Percentiles rank a stretch among this genome's conserved stretches.
Conservation (phyloP, 1,140 invertebrate genomes). For the Scaptodrosophila lebanonensis region DNA sequence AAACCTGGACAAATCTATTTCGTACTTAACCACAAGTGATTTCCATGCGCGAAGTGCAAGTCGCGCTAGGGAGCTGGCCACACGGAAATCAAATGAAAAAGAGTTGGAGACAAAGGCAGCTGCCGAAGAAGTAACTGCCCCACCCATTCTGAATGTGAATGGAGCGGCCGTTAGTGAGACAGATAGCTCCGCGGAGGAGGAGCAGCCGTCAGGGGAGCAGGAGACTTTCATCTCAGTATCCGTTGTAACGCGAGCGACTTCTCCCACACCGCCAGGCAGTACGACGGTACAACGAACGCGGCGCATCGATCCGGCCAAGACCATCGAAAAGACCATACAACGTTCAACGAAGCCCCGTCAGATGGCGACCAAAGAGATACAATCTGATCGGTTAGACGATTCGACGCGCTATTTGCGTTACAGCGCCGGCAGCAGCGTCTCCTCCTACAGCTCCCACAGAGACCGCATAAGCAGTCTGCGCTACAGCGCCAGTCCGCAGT, state of each 20-base stretch:
- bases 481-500: conserved; percentile 55
- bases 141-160: neutral
- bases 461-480: conserved; percentile 78
- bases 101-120: conserved; percentile 33
- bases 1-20: conserved; percentile 49
- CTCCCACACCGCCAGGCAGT: conserved; percentile 84
- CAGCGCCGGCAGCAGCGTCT: conserved; percentile 78
- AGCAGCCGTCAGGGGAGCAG: conserved; percentile 8
- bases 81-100: conserved; percentile 47
- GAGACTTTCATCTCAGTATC: conserved; percentile 79
- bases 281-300: conserved; percentile 80
- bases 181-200: neutral
- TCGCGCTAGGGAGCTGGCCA: conserved; percentile 49
- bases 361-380: conserved; percentile 82
- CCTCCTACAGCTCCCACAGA: conserved; percentile 83
- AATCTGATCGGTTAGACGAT: conserved; percentile 83
- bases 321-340: conserved; percentile 82
- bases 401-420: conserved; percentile 81
- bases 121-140: conserved; percentile 2
- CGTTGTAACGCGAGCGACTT: conserved; percentile 85
- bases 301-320: conserved; percentile 84
- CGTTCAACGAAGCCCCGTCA: conserved; percentile 79
- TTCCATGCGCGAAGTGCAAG: conserved; percentile 65
- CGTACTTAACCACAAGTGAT: conserved; percentile 70
- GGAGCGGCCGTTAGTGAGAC: neutral